Conservation (phyloP, 2,888 invertebrate genomes). For the Hofmannophila pseudospretella region DNA sequence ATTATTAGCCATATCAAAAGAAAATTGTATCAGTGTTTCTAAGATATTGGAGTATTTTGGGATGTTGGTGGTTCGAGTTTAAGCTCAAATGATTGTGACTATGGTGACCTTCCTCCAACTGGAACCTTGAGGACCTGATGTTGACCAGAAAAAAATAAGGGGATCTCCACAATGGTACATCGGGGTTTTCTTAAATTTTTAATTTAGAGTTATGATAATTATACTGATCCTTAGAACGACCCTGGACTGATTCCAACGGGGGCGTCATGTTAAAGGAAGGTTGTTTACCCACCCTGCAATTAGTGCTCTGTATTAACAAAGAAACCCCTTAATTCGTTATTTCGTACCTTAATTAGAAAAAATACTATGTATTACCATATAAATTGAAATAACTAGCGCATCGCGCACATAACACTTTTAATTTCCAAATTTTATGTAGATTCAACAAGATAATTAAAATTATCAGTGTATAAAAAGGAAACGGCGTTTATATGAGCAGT, state of each 20-base stretch:
- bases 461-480: constrained; percentile 13
- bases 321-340: constrained; percentile 56
- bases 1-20: too few relatives aligned
- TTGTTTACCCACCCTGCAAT: constrained; percentile 50
- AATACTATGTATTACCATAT: constrained; percentile 27
- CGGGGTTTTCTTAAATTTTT: too few relatives aligned
- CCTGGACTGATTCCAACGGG: constrained; percentile 32
- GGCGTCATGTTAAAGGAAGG: constrained; percentile 45
- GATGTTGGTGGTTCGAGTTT: too few relatives aligned
- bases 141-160: too few relatives aligned
- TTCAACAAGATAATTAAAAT: constrained; percentile 13
- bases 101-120: too few relatives aligned
- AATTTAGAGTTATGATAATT: too few relatives aligned
- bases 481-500: constrained; percentile 5
- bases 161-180: too few relatives aligned
- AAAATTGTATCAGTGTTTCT: too few relatives aligned
- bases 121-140: too few relatives aligned
- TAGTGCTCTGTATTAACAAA: constrained; percentile 54
- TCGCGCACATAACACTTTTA: constrained; percentile 14
- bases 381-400: constrained; percentile 21
- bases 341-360: constrained; percentile 46
- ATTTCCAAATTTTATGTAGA: constrained; percentile 15
- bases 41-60: too few relatives aligned
- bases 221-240: too few relatives aligned
- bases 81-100: too few relatives aligned